Evolutionary conservation across 2,888 invertebrate species (phyloP).

Genomic region (Elaeidobius kamerunicus): DNA sequence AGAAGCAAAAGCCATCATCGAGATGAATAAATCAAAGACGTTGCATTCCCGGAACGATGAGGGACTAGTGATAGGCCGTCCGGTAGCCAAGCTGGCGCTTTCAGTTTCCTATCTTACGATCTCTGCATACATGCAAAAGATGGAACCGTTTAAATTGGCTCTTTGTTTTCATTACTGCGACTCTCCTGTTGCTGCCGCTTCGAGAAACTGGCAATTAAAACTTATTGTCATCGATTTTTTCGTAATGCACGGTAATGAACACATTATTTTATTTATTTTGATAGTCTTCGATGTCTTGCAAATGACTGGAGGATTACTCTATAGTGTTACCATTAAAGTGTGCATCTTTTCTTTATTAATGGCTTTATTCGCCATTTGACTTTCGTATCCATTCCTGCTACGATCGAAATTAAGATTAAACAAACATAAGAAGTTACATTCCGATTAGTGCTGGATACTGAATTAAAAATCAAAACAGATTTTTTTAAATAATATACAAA

Average conservation of each 20-base stretch:
- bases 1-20: conserved; percentile 38
- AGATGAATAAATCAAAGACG: conserved; percentile 45
- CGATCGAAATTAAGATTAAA: too few species aligned
- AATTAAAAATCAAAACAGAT: too few species aligned
- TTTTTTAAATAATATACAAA: not conserved
- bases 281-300: too few species aligned
- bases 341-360: too few species aligned
- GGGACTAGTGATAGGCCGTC: conserved; percentile 40
- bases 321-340: too few species aligned
- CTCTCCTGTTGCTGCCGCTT: conserved; percentile 20
- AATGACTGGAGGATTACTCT: too few species aligned
- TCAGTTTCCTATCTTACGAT: conserved; percentile 37
- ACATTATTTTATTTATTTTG: too few species aligned
- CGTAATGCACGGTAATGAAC: too few species aligned
- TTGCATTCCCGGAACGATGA: conserved; percentile 40
- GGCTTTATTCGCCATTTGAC: too few species aligned
- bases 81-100: conserved; percentile 41
- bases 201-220: conserved; percentile 23
- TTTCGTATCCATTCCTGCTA: too few species aligned
- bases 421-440: too few species aligned
- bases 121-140: conserved; percentile 43
- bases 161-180: conserved; percentile 44
- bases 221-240: conserved; percentile 22
- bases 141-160: conserved; percentile 45
- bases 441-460: too few species aligned